Evolutionary conservation across 2,888 invertebrate genomes (phyloP).

Genomic region (Lordiphosa fenestrarum): DNA sequence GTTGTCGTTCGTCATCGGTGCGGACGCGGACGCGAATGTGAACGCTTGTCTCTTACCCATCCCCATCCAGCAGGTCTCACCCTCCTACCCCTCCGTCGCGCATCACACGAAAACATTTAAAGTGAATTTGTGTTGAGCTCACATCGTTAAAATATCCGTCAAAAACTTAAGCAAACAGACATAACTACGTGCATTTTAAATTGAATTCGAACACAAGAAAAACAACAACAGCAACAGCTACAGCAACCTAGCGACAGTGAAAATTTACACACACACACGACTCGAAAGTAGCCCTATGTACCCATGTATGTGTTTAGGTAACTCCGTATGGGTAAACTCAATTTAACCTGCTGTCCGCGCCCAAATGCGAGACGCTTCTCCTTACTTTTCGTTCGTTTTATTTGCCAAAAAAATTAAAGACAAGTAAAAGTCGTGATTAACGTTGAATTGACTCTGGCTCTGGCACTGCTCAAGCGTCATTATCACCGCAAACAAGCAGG

Average conservation of each 20-base stretch:
- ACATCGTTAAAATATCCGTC: constrained; percentile 78
- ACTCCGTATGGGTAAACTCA: constrained; percentile 43
- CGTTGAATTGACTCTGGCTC: constrained; percentile 58
- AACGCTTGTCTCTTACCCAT: constrained; percentile 30
- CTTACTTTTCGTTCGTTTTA: constrained; percentile 39
- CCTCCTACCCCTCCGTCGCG: constrained; percentile 1
- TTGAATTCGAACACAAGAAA: constrained; percentile 67
- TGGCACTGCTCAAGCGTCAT: constrained; percentile 55
- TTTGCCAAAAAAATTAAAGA: constrained; percentile 78
- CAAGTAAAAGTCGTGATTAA: constrained; percentile 75
- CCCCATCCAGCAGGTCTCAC: constrained; percentile 9
- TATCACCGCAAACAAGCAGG: constrained; percentile 54
- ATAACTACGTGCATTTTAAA: constrained; percentile 75
- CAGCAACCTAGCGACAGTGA: constrained; percentile 55
- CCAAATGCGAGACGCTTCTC: constrained; percentile 40
- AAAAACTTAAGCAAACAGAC: constrained; percentile 77
- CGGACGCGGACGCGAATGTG: constrained; percentile 43
- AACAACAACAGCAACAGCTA: constrained; percentile 38
- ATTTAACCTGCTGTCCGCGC: constrained; percentile 65
- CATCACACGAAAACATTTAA: constrained; percentile 62
- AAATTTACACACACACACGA: constrained; percentile 57
- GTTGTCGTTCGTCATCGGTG: constrained; percentile 61
- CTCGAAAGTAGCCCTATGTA: constrained; percentile 30
- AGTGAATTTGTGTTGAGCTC: constrained; percentile 75
- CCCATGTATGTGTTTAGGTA: constrained; percentile 16